Conservation (phyloP, 2,888 invertebrate genomes). For the Cheiracanthium punctorium region DNA sequence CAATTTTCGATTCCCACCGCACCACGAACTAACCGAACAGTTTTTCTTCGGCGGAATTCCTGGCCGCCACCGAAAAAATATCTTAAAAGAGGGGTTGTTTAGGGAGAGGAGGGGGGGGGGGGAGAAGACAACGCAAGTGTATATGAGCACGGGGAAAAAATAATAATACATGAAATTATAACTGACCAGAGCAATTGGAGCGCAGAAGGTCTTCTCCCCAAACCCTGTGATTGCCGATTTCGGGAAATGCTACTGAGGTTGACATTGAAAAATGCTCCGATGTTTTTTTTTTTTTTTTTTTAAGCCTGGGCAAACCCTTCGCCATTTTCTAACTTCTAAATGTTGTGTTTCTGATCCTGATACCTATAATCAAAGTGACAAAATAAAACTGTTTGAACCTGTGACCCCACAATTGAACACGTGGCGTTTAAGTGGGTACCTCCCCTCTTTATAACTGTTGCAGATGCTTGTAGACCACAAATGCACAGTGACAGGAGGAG, state of each 20-base stretch:
- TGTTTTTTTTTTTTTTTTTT: too few relatives aligned
- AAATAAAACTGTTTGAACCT: slow-evolving; percentile 69
- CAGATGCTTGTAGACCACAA: slow-evolving; percentile 56
- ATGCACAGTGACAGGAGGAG: slow-evolving; percentile 63
- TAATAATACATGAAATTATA: slow-evolving; percentile 57
- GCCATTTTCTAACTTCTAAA: slow-evolving; percentile 25
- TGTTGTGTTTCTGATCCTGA: slow-evolving; percentile 35
- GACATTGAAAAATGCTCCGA: slow-evolving; percentile 64
- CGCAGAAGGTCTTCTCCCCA: slow-evolving; percentile 14
- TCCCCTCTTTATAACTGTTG: slow-evolving; percentile 46
- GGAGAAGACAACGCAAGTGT: slow-evolving; percentile 17
- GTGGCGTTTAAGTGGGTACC: slow-evolving; percentile 40
- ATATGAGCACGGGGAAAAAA: slow-evolving; percentile 21
- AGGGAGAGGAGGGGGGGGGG: neutral
- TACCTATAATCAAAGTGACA: slow-evolving; percentile 70
- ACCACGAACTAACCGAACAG: neutral
- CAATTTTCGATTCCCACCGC: slow-evolving; percentile 51
- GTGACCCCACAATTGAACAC: slow-evolving; percentile 44
- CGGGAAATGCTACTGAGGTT: slow-evolving; percentile 24
- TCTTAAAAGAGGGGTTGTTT: neutral
- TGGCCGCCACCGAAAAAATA: neutral
- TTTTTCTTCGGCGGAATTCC: slow-evolving; percentile 14
- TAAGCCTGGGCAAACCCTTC: slow-evolving; percentile 15
- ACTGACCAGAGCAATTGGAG: slow-evolving; percentile 64
- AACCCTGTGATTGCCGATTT: slow-evolving; percentile 61